A percentile compares a stretch with the other conserved stretches of the same genome.
Evolutionary conservation across 1,140 invertebrate species (phyloP).

Genomic region (Macrotrachela quadricornifera): DNA sequence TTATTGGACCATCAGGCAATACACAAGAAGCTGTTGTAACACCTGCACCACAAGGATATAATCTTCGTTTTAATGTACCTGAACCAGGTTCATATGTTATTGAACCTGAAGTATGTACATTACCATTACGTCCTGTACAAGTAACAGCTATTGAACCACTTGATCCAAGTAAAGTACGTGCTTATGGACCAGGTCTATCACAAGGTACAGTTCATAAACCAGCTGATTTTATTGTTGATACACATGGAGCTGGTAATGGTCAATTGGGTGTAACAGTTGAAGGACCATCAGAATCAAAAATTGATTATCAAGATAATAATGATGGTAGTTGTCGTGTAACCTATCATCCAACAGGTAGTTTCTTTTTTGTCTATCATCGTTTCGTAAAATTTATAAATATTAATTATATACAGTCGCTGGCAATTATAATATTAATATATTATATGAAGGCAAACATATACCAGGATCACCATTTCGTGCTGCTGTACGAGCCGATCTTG

Average conservation of each 20-base stretch:
- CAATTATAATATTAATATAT: conserved; percentile 59
- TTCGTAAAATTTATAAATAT: too few species aligned
- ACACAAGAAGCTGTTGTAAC: conserved; percentile 33
- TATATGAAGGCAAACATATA: conserved; percentile 53
- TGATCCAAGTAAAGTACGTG: conserved; percentile 35
- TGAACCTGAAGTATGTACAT: neutral
- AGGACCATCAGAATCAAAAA: conserved; percentile 55
- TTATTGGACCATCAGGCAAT: conserved; percentile 30
- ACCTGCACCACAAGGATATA: conserved; percentile 43
- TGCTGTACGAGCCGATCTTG: conserved; percentile 11
- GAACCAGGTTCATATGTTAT: conserved; percentile 42
- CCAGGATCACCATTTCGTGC: conserved; percentile 43
- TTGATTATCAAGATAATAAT: conserved; percentile 56
- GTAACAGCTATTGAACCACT: conserved; percentile 3
- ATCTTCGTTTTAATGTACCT: conserved; percentile 56
- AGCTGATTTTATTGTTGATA: conserved; percentile 57
- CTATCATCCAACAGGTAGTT: conserved; percentile 39
- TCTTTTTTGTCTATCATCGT: too few species aligned
- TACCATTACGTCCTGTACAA: neutral
- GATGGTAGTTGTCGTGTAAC: conserved; percentile 58
- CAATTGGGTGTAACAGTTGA: conserved; percentile 39
- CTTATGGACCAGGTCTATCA: conserved; percentile 46
- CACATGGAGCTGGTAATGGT: conserved; percentile 45
- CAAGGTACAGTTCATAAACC: conserved; percentile 43
- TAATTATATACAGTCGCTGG: conserved; percentile 39